Percentiles rank a stretch among this genome's conserved stretches.
Conservation (phyloP, 2,113 vertebrate species). For the Isichthys henryi region DNA sequence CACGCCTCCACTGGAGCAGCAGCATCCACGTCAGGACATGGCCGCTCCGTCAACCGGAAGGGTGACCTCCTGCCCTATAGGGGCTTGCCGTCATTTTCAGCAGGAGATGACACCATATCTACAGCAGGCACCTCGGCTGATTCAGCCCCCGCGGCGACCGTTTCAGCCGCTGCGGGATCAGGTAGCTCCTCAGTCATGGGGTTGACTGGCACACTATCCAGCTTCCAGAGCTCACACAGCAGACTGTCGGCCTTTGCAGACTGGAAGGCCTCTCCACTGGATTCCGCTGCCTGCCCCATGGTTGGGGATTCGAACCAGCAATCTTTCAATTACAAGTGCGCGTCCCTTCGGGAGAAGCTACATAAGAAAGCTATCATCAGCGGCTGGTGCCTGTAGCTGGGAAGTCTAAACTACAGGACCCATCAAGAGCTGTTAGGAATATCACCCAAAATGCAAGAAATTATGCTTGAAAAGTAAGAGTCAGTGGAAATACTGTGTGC, state of each 20-base stretch:
- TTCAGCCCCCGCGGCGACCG: not conserved
- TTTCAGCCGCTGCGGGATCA: constrained; percentile 23
- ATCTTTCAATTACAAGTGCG: no score
- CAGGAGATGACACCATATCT: not conserved
- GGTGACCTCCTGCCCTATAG: constrained; percentile 14
- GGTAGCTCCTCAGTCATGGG: not conserved
- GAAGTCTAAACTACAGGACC: not conserved
- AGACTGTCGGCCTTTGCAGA: not conserved
- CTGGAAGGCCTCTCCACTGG: not conserved
- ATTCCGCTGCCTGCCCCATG: not conserved
- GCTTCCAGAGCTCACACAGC: not conserved
- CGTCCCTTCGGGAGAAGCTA: not conserved
- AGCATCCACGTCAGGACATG: constrained; percentile 16
- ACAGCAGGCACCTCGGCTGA: constrained; percentile 15
- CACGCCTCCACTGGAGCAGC: constrained; percentile 35
- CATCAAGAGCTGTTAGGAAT: not conserved
- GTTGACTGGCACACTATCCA: not conserved
- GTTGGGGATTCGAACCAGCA: no score
- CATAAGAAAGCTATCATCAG: not conserved
- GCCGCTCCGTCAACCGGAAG: not conserved
- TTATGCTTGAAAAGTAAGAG: not conserved
- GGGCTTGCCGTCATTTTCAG: constrained; percentile 25
- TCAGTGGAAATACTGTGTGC: not conserved
- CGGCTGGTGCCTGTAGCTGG: not conserved
- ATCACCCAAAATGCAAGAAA: not conserved